These are phyloP conservation scores for Nyctibius bracteatus DNA, from an alignment of 2,113 vertebrate genomes.

Conservation along the genomic window DNA sequence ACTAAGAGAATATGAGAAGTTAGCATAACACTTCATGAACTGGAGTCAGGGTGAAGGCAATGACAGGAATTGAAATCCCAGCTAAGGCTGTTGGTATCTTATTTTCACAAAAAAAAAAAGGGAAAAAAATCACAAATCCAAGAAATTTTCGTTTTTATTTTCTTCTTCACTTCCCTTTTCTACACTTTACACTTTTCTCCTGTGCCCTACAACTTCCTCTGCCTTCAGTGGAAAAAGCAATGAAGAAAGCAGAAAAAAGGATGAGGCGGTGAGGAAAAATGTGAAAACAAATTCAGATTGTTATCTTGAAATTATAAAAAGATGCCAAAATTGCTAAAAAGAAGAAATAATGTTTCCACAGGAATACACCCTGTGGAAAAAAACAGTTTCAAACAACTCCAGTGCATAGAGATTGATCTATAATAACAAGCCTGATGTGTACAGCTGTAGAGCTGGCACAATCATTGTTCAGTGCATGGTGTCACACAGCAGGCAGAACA, in stretches of 20 bases:
- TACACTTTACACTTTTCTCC: neutral
- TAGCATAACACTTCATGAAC: neutral
- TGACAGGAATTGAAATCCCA: neutral
- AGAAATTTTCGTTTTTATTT: neutral
- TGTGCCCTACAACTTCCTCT: neutral
- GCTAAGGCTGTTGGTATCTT: neutral
- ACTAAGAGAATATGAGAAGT: neutral
- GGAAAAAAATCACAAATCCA: neutral
- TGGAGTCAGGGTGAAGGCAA: neutral
- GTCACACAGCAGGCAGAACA: neutral
- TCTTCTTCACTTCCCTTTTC: neutral
- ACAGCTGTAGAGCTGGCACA: neutral
- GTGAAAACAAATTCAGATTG: neutral
- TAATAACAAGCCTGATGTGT: neutral
- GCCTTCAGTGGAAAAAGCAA: neutral
- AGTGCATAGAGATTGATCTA: neutral
- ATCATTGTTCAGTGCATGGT: neutral
- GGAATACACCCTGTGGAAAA: neutral
- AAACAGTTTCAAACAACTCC: neutral
- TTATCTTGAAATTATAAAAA: neutral
- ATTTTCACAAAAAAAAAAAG: neutral
- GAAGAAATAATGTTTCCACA: neutral
- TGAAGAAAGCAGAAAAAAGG: neutral
- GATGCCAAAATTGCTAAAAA: neutral
- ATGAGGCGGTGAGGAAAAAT: neutral